Evolutionary conservation across 2,113 vertebrate species (phyloP).

Genomic region (Mesembrinibis cayennensis): DNA sequence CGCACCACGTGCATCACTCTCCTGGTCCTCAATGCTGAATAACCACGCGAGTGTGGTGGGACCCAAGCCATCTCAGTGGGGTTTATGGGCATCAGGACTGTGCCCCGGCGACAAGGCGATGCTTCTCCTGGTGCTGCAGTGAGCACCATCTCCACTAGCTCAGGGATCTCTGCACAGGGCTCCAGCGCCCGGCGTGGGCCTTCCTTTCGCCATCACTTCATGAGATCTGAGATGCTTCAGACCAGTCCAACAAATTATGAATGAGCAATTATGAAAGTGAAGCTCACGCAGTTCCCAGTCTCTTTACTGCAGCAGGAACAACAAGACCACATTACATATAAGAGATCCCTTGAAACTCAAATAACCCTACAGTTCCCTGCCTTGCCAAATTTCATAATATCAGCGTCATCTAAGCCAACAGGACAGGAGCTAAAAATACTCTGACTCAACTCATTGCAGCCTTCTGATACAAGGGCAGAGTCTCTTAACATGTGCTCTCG

Average conservation of each 20-base stretch:
- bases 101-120: neutral
- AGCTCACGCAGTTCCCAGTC: neutral
- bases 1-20: rapidly evolving
- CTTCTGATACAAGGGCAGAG: neutral
- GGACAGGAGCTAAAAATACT: slow-evolving; percentile 46
- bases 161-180: neutral
- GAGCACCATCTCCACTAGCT: neutral
- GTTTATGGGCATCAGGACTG: neutral
- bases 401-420: neutral
- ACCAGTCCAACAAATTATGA: neutral
- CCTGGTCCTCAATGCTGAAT: neutral
- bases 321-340: neutral
- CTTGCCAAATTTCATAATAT: slow-evolving; percentile 10
- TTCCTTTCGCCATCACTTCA: neutral
- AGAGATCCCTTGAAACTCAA: slow-evolving; percentile 2
- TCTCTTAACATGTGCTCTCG: neutral
- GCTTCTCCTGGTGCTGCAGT: neutral
- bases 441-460: neutral
- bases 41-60: rapidly evolving
- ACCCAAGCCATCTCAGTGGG: neutral
- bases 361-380: neutral
- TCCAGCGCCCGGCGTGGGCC: rapidly evolving
- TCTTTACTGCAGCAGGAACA: neutral
- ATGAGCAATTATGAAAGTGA: neutral
- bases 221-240: neutral